These are phyloP conservation scores for Iguana delicatissima DNA, from an alignment of 2,797 vertebrate species.

Conservation along the genomic window DNA sequence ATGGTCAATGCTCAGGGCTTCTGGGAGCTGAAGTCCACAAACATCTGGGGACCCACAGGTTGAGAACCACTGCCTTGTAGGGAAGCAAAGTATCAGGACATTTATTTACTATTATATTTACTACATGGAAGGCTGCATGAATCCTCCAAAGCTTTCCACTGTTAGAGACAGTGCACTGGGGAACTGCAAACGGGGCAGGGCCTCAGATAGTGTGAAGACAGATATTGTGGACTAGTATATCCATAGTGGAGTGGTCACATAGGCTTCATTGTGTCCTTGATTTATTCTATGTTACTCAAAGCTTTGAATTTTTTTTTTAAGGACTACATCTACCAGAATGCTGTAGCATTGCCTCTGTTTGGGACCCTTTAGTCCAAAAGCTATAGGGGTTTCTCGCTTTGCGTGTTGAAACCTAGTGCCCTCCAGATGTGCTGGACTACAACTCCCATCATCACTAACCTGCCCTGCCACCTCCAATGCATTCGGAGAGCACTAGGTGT, in stretches of 20 bases:
- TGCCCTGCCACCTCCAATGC: neutral
- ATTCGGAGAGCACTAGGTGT: neutral
- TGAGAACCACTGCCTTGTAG: too few species aligned
- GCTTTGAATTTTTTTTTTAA: too few species aligned
- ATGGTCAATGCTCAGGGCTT: too few species aligned
- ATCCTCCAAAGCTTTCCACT: neutral
- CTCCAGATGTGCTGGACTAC: neutral
- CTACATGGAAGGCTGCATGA: neutral
- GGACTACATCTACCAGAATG: neutral
- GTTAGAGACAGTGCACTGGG: neutral
- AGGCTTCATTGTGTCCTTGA: too few species aligned
- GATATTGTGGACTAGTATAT: neutral
- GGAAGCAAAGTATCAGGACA: neutral
- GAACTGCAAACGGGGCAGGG: neutral
- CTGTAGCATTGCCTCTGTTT: neutral
- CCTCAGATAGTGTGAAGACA: neutral
- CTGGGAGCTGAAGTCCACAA: too few species aligned
- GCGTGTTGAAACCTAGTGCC: neutral
- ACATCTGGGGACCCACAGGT: too few species aligned
- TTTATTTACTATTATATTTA: neutral
- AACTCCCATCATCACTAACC: neutral
- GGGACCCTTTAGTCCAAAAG: neutral
- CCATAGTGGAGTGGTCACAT: neutral
- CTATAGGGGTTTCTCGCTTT: neutral
- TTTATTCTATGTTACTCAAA: too few species aligned